phyloP scores from a whole-genome alignment of 2,113 vertebrate genomes.

The Equus przewalskii region DNA sequence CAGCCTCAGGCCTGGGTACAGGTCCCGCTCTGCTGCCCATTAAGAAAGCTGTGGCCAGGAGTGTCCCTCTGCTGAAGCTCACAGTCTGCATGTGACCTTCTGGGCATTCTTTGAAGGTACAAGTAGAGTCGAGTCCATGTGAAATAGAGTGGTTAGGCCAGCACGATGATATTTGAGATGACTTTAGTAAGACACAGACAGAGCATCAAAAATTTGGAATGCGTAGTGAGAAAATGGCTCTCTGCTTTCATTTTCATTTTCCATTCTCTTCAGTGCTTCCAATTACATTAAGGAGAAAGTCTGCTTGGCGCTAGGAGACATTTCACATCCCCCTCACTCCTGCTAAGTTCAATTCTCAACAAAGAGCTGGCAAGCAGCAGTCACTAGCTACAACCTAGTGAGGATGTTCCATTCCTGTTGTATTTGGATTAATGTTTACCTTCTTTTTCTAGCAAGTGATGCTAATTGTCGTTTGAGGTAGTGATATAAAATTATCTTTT shows the following conservation, averaged over 20 bases:
- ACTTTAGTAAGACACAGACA: background rate
- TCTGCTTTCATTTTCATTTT: background rate
- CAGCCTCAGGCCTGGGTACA: background rate
- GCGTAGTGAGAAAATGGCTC: background rate
- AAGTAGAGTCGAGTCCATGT: background rate
- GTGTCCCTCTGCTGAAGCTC: background rate
- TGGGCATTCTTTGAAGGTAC: background rate
- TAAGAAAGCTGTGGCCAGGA: fast-evolving
- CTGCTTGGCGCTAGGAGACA: background rate
- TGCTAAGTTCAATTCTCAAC: background rate
- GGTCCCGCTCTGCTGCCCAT: fast-evolving
- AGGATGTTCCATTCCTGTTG: background rate
- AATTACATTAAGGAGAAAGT: background rate
- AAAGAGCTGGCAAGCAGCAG: background rate
- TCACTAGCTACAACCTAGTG: background rate
- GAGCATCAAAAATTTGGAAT: background rate
- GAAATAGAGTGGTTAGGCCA: background rate
- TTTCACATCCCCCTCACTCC: background rate
- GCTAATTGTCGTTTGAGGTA: background rate
- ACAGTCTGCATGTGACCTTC: background rate
- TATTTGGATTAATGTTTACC: background rate
- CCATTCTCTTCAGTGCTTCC: background rate
- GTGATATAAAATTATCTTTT: background rate
- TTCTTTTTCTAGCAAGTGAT: background rate
- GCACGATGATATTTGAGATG: background rate